These are phyloP conservation scores for Sarcophaga variegata DNA, from an alignment of 2,888 invertebrate species.

Conservation along the genomic window DNA sequence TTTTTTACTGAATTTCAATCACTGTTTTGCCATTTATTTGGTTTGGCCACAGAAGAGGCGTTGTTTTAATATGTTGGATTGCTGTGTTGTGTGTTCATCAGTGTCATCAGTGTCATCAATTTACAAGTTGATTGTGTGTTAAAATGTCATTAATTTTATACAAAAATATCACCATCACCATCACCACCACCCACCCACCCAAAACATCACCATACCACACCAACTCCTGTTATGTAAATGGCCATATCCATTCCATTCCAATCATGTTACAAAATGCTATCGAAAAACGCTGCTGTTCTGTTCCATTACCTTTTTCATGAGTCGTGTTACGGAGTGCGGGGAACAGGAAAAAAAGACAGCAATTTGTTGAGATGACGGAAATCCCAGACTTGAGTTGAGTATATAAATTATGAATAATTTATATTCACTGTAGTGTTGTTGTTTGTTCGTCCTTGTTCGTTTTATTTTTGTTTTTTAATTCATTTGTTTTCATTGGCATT, in stretches of 20 bases:
- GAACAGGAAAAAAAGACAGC: background rate
- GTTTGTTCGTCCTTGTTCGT: background rate
- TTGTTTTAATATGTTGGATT: background rate
- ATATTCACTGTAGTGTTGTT: background rate
- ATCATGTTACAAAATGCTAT: background rate
- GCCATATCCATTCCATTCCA: background rate
- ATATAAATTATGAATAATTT: constrained; percentile 50
- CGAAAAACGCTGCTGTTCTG: background rate
- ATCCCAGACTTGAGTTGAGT: constrained; percentile 40
- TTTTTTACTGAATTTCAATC: no score
- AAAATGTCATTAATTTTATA: constrained; percentile 68
- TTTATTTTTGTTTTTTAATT: background rate
- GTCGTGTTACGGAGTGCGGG: background rate
- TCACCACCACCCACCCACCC: background rate
- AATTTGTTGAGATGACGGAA: constrained; percentile 50
- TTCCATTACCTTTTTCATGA: background rate
- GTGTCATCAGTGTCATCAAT: no score
- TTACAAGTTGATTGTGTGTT: constrained; percentile 68
- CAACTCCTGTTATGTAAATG: background rate
- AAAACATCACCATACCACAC: background rate
- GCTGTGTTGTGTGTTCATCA: background rate
- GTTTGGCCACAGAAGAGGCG: no score
- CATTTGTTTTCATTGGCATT: background rate
- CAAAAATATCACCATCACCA: constrained; percentile 60
- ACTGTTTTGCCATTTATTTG: no score